phyloP scores from a whole-genome alignment of 2,113 vertebrate genomes.

The Gambusia affinis region DNA sequence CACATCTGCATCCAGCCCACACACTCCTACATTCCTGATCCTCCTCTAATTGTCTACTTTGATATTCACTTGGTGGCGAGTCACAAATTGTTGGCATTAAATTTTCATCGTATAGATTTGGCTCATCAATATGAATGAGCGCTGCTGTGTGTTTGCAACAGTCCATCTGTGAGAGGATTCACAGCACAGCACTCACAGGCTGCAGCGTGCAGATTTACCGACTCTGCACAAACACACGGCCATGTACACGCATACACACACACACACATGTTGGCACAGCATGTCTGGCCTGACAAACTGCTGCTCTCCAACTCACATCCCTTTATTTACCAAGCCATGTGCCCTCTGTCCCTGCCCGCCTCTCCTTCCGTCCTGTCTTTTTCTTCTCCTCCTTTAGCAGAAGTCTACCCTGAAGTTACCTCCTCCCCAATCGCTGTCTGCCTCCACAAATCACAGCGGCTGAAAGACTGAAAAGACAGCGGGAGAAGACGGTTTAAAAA shows the following conservation, averaged over 20 bases:
- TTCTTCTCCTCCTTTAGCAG: conserved; percentile 39
- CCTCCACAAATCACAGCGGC: conserved; percentile 62
- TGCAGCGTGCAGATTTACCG: conserved; percentile 36
- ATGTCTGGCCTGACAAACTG: conserved; percentile 50
- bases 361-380: conserved; percentile 36
- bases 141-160: conserved; percentile 68
- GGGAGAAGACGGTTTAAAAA: conserved; percentile 27
- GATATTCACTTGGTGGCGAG: conserved; percentile 47
- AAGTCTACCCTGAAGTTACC: conserved; percentile 38
- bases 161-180: conserved; percentile 72
- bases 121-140: conserved; percentile 78
- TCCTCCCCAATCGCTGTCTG: conserved; percentile 52
- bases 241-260: conserved; percentile 32
- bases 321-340: conserved; percentile 56
- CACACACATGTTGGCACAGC: conserved; percentile 31
- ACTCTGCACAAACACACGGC: conserved; percentile 18
- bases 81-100: conserved; percentile 72
- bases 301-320: conserved; percentile 41
- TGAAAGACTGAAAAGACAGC: conserved; percentile 43
- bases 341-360: conserved; percentile 32
- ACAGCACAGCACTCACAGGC: conserved; percentile 18
- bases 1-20: conserved; percentile 7
- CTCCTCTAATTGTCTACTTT: conserved; percentile 40
- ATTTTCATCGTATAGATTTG: conserved; percentile 78
- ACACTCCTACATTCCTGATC: conserved; percentile 32